phyloP scores from a whole-genome alignment of 1,140 invertebrate species.

The Zaprionus ornatus region DNA sequence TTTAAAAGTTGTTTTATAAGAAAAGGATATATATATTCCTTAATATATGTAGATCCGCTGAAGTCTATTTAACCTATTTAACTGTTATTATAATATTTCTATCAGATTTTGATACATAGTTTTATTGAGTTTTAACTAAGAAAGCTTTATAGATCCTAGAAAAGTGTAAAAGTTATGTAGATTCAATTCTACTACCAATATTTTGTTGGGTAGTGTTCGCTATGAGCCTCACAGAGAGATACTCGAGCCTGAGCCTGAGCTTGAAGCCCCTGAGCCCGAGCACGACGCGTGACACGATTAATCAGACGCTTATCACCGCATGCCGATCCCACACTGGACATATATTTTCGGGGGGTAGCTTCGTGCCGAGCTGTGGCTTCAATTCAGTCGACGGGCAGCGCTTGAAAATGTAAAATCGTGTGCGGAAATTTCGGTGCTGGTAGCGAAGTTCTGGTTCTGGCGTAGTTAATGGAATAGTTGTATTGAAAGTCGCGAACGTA shows the following conservation, averaged over 20 bases:
- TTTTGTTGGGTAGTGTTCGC: background rate
- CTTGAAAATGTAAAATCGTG: constrained; percentile 74
- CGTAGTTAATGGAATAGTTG: constrained; percentile 22
- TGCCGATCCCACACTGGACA: background rate
- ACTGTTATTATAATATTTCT: background rate
- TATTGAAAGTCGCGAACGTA: constrained; percentile 25
- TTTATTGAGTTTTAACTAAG: no score
- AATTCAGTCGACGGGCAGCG: constrained; percentile 57
- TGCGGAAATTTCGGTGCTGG: constrained; percentile 24
- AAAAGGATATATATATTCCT: background rate
- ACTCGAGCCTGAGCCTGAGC: background rate
- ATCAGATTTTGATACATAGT: background rate
- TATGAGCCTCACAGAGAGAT: background rate
- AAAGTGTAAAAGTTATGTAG: no score
- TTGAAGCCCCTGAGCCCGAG: constrained; percentile 1
- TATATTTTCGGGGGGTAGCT: background rate
- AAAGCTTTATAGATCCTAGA: no score
- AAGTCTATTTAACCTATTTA: background rate
- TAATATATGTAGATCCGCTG: background rate
- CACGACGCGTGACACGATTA: constrained; percentile 23
- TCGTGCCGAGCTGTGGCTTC: background rate
- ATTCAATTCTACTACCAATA: background rate
- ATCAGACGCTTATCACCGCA: constrained; percentile 41
- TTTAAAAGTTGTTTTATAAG: no score
- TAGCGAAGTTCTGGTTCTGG: background rate